phyloP scores from a whole-genome alignment of 2,797 vertebrate genomes.

The Gymnocypris eckloni region DNA sequence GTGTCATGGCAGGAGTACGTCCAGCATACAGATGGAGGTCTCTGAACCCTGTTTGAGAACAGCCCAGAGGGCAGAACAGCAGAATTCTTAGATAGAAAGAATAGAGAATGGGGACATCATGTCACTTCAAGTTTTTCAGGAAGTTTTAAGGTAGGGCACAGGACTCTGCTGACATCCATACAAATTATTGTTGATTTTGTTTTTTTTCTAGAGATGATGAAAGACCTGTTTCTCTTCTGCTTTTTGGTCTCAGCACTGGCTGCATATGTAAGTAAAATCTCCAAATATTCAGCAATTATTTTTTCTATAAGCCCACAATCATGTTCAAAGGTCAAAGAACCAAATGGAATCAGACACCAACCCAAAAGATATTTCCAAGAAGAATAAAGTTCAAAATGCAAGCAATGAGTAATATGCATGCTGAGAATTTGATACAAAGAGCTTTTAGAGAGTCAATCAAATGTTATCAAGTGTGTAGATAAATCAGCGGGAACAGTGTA shows the following conservation, averaged over 20 bases:
- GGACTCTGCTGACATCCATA: not conserved
- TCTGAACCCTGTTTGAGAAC: conserved; percentile 44
- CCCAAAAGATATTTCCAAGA: not conserved
- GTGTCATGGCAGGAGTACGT: conserved; percentile 59
- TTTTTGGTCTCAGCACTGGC: conserved; percentile 72
- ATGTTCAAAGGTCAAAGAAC: not conserved
- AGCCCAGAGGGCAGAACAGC: conserved; percentile 10
- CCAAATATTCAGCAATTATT: not conserved
- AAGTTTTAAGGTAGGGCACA: not conserved
- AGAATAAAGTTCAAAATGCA: not conserved
- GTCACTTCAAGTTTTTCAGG: conserved; percentile 38
- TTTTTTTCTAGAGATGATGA: conserved; percentile 47
- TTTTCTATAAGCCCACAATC: not conserved
- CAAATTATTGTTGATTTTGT: not conserved
- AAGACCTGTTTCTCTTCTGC: conserved; percentile 36
- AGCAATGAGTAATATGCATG: not conserved
- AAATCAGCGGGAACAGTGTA: not conserved
- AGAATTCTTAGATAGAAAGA: conserved; percentile 12
- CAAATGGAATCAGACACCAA: not conserved
- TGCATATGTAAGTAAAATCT: conserved; percentile 72
- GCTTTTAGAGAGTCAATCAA: conserved; percentile 3
- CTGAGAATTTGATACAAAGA: not conserved
- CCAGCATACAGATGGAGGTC: conserved; percentile 68
- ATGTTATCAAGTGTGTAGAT: not conserved
- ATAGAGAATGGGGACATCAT: not conserved